Conservation (phyloP, 2,113 vertebrate species). For the Dromas ardeola region DNA sequence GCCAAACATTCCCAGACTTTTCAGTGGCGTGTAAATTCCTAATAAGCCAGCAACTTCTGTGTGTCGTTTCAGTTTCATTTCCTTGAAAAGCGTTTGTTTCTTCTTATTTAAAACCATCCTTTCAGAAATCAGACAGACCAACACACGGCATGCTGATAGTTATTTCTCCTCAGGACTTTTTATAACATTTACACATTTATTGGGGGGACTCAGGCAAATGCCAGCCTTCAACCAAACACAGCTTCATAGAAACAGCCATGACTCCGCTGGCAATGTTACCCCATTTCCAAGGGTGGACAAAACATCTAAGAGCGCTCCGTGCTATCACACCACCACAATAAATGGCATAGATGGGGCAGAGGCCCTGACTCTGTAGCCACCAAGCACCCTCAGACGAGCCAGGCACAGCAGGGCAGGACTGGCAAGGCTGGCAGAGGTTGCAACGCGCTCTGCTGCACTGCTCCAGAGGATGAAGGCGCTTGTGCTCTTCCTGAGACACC, state of each 20-base stretch:
- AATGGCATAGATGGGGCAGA: neutral
- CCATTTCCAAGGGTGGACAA: neutral
- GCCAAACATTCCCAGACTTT: neutral
- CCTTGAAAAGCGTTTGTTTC: neutral
- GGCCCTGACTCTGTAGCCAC: no score
- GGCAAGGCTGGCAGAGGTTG: neutral
- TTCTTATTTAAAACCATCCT: neutral
- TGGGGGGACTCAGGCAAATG: neutral
- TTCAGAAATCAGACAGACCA: neutral
- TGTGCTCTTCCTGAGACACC: fast-evolving
- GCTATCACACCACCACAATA: fast-evolving
- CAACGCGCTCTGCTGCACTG: fast-evolving
- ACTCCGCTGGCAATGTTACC: neutral
- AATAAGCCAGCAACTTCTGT: neutral
- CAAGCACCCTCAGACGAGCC: neutral
- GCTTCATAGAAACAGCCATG: neutral
- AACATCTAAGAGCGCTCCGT: neutral
- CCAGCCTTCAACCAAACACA: neutral
- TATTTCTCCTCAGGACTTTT: neutral
- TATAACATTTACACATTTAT: neutral
- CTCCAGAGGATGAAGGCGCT: neutral
- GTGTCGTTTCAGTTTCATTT: neutral
- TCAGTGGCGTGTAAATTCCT: neutral
- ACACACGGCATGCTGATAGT: neutral
- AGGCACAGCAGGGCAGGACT: neutral